A percentile compares a stretch with the other conserved stretches of the same genome.
Evolutionary conservation across 1,140 invertebrate genomes (phyloP).

Genomic region (Brachionus koreanus): DNA sequence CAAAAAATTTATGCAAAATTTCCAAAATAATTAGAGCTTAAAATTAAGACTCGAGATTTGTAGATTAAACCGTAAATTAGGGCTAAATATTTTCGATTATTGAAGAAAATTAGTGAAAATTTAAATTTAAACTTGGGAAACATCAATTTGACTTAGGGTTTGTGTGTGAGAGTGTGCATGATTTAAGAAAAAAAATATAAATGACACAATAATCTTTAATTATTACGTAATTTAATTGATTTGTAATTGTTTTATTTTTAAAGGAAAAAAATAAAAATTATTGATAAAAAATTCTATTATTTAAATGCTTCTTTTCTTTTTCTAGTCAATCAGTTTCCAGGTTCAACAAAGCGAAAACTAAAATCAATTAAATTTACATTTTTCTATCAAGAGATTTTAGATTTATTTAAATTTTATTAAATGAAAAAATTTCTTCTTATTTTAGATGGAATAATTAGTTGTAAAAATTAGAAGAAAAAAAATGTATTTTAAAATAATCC

Average conservation of each 20-base stretch:
- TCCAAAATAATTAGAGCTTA: neutral
- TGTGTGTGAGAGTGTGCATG: neutral
- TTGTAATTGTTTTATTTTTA: neutral
- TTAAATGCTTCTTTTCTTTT: neutral
- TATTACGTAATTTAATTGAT: conserved; percentile 5
- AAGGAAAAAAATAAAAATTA: neutral
- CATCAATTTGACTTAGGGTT: neutral
- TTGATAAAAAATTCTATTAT: neutral
- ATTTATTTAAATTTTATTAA: neutral
- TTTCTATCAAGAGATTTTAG: neutral
- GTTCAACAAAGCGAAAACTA: neutral
- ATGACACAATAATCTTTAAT: neutral
- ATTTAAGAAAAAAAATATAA: neutral
- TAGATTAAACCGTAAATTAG: neutral
- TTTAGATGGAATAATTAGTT: neutral
- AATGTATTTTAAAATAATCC: neutral
- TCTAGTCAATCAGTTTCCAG: neutral
- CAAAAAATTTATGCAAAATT: neutral
- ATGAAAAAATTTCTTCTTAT: neutral
- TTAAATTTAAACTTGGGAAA: neutral
- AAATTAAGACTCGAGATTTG: neutral
- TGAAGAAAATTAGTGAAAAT: neutral
- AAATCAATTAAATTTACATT: neutral
- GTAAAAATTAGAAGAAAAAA: neutral
- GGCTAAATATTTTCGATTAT: neutral